Evolutionary conservation across 2,113 vertebrate species (phyloP), one percentile per base, ranked within the genome.

Genomic region (Perccottus glenii): DNA sequence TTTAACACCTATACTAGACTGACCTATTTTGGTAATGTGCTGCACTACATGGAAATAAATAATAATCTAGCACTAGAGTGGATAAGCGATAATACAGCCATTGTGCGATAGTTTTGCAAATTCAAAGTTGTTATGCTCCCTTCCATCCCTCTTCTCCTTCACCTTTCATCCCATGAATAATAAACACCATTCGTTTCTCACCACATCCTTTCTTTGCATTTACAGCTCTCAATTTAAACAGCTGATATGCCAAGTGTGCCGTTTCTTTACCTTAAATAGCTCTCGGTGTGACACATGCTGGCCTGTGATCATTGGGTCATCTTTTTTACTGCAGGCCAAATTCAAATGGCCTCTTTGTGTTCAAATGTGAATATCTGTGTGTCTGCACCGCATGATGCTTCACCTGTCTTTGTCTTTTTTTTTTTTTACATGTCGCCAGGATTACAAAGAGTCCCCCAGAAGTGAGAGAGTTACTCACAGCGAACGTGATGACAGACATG

Each of bases 211-310:
- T 78, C 83, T 89, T 88, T 85, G 81, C 84, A 87, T 85, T 84
- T 86, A 78, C 76, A 80, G 65, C 77, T 67, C 79, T 75, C 46
- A 42, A 65, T 85, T 87, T 64, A 75, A 51, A 67, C 86, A 72
- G 88, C 88, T 87, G 88, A 88, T 84, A 87, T 9, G 51, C 45
- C 0, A 6, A 53, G 66, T 27, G n/a, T 57, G 67, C 11, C 6
- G 5, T 9, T 45, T 63, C 76, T 80, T 80, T 59, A 81, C 85
- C 85, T 84, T 87, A 85, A 86, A 89, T 88, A 87, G 86, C 19
- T 0, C 46, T 36, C 35, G 5, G 38, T 60, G 64, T n/a, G 33
- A 66, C 67, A 68, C 61, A 11, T 35, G 69, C 19, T 12, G 15
- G 9, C 61, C 55, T 36, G 2, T 19, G 45, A 70, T 51, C 78